These are phyloP conservation scores for Oscheius sp. DNA, from an alignment of 2,888 invertebrate genomes.

Conservation along the genomic window DNA sequence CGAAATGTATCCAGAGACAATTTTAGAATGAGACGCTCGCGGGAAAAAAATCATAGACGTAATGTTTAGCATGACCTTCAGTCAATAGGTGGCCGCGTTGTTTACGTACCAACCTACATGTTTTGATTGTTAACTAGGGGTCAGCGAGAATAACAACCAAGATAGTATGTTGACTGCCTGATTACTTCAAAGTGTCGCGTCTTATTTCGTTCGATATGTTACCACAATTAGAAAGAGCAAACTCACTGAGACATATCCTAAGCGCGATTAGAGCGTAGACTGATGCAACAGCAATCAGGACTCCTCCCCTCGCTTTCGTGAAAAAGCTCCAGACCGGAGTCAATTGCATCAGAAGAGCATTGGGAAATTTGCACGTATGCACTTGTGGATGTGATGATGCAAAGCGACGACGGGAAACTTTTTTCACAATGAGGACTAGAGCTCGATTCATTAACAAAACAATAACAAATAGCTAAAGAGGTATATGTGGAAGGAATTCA, in stretches of 20 bases:
- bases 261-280: slow-evolving; percentile 8
- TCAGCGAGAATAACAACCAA: neutral
- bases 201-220: too few species aligned
- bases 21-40: too few species aligned
- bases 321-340: neutral
- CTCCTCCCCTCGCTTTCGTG: slow-evolving; percentile 5
- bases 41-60: too few species aligned
- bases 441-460: neutral
- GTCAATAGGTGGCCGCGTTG: too few species aligned
- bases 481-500: slow-evolving; percentile 24
- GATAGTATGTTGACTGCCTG: neutral
- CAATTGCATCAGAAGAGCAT: slow-evolving; percentile 21
- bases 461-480: neutral
- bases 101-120: too few species aligned
- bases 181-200: too few species aligned
- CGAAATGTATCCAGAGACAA: too few species aligned
- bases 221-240: neutral
- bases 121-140: too few species aligned
- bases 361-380: neutral
- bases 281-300: slow-evolving; percentile 18
- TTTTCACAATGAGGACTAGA: too few species aligned
- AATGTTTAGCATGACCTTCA: too few species aligned
- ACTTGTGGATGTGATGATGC: too few species aligned
- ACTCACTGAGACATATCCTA: slow-evolving; percentile 13
- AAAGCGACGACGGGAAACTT: too few species aligned